Evolutionary conservation across 2,888 invertebrate species (phyloP).

Genomic region (Conops quadrifasciatus): DNA sequence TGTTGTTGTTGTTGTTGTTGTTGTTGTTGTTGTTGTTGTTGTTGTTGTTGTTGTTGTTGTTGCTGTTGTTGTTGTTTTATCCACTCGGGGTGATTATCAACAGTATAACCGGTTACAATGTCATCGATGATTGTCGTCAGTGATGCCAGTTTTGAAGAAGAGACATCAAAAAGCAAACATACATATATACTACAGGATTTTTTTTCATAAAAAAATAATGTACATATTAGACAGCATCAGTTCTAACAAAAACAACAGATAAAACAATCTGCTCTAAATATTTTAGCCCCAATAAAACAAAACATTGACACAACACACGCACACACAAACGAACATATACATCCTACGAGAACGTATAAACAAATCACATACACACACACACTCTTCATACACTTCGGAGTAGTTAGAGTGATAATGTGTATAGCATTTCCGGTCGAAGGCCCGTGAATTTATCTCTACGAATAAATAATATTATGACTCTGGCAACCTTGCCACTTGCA

Average conservation of each 20-base stretch:
- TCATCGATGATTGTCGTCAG: neutral
- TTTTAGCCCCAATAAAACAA: constrained; percentile 23
- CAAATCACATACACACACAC: neutral
- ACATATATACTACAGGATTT: no score
- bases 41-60: constrained; percentile 14
- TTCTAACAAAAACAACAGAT: constrained; percentile 1
- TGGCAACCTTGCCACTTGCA: no score
- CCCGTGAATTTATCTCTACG: no score
- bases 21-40: neutral
- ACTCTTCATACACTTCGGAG: neutral
- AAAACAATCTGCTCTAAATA: constrained; percentile 26
- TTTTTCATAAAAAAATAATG: no score
- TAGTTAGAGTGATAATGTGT: no score
- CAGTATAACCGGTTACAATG: neutral
- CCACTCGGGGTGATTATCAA: constrained; percentile 13
- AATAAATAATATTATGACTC: no score
- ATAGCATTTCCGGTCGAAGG: constrained; percentile 16
- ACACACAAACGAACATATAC: neutral
- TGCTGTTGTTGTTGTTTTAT: neutral
- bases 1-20: constrained; percentile 8
- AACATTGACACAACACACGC: neutral
- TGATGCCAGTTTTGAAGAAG: no score
- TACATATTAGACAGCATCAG: neutral
- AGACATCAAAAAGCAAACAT: neutral
- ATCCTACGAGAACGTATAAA: neutral